These are phyloP conservation scores for Leptinotarsa tumamoca DNA, from an alignment of 2,888 invertebrate genomes.

Conservation along the genomic window DNA sequence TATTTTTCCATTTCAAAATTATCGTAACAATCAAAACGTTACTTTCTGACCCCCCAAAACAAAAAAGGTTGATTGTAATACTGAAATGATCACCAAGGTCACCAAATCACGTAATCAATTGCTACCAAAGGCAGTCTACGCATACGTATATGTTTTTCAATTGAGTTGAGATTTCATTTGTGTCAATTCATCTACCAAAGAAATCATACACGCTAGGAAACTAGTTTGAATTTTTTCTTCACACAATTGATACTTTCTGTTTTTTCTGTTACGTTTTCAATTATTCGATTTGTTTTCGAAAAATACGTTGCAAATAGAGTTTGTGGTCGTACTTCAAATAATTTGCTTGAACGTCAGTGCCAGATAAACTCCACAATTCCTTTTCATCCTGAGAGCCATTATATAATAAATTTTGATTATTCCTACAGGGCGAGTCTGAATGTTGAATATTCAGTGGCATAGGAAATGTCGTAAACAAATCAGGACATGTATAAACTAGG, in stretches of 20 bases:
- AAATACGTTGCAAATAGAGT: neutral
- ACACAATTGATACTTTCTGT: slow-evolving; percentile 10
- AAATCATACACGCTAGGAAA: slow-evolving; percentile 17
- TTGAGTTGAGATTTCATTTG: slow-evolving; percentile 15
- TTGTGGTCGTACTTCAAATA: neutral
- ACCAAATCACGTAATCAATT: neutral
- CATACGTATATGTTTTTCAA: slow-evolving; percentile 7
- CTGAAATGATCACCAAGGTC: slow-evolving; percentile 18
- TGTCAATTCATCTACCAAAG: slow-evolving; percentile 22
- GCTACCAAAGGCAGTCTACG: neutral
- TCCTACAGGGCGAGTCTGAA: slow-evolving; percentile 12
- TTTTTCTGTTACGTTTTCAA: neutral
- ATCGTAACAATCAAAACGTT: slow-evolving; percentile 15
- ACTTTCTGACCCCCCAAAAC: slow-evolving; percentile 47
- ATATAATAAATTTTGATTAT: neutral
- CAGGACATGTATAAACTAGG: neutral
- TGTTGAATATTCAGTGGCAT: slow-evolving; percentile 1
- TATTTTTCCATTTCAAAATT: slow-evolving; percentile 16
- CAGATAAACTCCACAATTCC: slow-evolving; percentile 1
- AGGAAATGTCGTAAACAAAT: neutral
- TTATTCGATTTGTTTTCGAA: neutral
- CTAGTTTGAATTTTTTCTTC: slow-evolving; percentile 7
- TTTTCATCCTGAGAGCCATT: slow-evolving; percentile 13
- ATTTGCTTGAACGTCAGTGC: neutral
- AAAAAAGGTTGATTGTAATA: slow-evolving; percentile 30